Conservation (phyloP, 1,140 invertebrate genomes). For the Tetraneura akinire region DNA sequence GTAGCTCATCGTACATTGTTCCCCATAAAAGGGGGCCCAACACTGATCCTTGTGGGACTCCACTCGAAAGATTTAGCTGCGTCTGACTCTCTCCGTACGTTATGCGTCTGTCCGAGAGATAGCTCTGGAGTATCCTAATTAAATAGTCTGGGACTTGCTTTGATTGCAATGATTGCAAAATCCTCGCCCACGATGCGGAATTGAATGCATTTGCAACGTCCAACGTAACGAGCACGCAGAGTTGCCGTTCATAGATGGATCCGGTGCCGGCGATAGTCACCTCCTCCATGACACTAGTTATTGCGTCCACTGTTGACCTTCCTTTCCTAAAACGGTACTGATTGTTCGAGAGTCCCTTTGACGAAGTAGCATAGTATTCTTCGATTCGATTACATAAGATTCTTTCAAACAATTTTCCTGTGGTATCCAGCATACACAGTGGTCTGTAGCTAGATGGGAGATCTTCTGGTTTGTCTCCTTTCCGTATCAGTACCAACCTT, state of each 20-base stretch:
- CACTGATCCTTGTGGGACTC: background rate
- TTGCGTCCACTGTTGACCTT: background rate
- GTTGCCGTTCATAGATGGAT: background rate
- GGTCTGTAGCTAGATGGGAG: background rate
- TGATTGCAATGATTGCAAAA: background rate
- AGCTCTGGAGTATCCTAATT: background rate
- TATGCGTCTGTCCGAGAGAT: background rate
- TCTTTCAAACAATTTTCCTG: background rate
- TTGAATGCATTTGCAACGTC: conserved; percentile 2
- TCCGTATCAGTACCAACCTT: background rate
- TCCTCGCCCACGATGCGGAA: background rate
- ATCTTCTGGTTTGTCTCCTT: background rate
- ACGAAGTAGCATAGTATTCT: background rate
- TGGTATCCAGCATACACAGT: background rate
- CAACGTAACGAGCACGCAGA: background rate
- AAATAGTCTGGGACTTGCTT: background rate
- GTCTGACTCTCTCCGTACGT: background rate
- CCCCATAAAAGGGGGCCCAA: background rate
- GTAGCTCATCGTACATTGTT: background rate
- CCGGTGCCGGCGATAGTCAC: background rate
- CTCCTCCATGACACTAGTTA: background rate
- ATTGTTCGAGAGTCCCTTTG: background rate
- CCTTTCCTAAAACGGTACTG: background rate
- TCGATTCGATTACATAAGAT: background rate
- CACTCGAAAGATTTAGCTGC: background rate